Conservation (phyloP, 2,113 vertebrate species). For the Apaloderma vittatum region DNA sequence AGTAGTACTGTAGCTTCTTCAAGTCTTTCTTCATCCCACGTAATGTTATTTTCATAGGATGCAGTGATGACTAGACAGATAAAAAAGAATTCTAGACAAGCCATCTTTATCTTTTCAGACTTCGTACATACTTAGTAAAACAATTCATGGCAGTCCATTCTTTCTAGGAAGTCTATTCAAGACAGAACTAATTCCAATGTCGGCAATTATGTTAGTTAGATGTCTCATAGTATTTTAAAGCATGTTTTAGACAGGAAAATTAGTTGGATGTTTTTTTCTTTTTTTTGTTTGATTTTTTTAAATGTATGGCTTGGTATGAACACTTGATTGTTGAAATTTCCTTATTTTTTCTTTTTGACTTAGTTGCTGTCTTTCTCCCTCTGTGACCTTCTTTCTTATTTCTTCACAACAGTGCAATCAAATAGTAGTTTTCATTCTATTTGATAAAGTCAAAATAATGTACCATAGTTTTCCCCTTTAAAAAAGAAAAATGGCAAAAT, state of each 20-base stretch:
- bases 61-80: constrained; percentile 50
- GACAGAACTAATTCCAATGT: neutral
- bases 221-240: neutral
- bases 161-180: constrained; percentile 3
- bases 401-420: neutral
- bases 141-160: neutral
- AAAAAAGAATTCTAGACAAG: constrained; percentile 29
- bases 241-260: neutral
- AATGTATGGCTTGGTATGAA: neutral
- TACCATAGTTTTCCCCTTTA: neutral
- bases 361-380: neutral
- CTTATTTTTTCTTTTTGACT: neutral
- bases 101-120: constrained; percentile 38
- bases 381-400: neutral
- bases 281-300: neutral
- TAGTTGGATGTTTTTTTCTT: neutral
- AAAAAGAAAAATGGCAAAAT: constrained; percentile 28
- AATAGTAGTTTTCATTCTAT: neutral
- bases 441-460: neutral
- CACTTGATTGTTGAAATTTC: neutral
- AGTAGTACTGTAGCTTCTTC: constrained; percentile 12
- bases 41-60: constrained; percentile 25
- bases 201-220: neutral
- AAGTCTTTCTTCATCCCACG: neutral
- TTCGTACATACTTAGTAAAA: constrained; percentile 16